These are phyloP conservation scores for Seriola dumerili DNA, from an alignment of 2,113 vertebrate species.

Conservation along the genomic window DNA sequence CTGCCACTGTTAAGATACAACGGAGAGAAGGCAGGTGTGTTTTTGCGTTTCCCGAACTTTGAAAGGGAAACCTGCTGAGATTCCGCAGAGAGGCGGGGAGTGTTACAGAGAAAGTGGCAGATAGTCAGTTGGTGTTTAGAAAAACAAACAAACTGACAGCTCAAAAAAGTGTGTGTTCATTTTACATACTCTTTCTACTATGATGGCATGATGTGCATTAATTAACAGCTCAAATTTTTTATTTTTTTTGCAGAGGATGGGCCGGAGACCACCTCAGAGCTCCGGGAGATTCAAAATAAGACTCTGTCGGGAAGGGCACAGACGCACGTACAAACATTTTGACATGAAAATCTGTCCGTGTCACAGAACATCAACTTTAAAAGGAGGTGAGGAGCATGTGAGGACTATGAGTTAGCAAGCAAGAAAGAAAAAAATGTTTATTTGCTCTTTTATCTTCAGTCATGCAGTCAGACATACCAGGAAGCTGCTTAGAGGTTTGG, in stretches of 20 bases:
- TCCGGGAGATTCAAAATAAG: slow-evolving; percentile 7
- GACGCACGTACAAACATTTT: slow-evolving; percentile 48
- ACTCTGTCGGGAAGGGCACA: slow-evolving; percentile 10
- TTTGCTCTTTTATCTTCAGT: slow-evolving; percentile 67
- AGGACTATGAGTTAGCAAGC: slow-evolving; percentile 27
- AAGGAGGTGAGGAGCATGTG: slow-evolving; percentile 35
- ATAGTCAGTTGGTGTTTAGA: neutral
- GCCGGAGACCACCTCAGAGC: slow-evolving; percentile 48
- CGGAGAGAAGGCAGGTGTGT: slow-evolving; percentile 19
- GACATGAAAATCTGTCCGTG: slow-evolving; percentile 46
- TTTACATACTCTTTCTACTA: neutral
- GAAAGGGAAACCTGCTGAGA: neutral
- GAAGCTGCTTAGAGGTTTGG: slow-evolving; percentile 43
- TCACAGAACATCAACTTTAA: slow-evolving; percentile 59
- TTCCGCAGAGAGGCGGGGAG: neutral
- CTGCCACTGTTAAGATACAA: slow-evolving; percentile 14
- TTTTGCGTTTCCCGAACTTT: slow-evolving; percentile 15
- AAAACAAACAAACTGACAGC: neutral
- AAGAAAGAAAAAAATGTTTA: slow-evolving; percentile 50
- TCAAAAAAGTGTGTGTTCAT: neutral
- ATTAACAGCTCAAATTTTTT: slow-evolving; percentile 3
- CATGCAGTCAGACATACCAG: slow-evolving; percentile 64
- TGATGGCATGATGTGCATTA: slow-evolving; percentile 25
- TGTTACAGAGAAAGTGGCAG: slow-evolving; percentile 2
- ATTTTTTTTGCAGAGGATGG: slow-evolving; percentile 5